Conservation (phyloP, 2,888 invertebrate genomes). For the Empis livida region DNA sequence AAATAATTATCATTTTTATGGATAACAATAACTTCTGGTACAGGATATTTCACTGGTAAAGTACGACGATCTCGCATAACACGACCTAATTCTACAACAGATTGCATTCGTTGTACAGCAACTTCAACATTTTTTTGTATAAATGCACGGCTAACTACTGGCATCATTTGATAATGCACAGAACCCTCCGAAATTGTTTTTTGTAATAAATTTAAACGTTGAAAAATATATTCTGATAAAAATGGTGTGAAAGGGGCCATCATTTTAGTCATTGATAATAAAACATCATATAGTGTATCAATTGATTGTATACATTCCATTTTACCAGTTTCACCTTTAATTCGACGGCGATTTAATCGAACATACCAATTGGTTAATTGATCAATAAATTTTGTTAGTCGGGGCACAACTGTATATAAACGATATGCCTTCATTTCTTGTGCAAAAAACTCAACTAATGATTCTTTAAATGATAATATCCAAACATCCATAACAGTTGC, state of each 20-base stretch:
- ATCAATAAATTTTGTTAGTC: slow-evolving; percentile 90
- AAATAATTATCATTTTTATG: slow-evolving; percentile 71
- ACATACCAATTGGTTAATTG: slow-evolving; percentile 99
- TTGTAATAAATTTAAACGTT: slow-evolving; percentile 58
- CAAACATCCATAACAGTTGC: slow-evolving; percentile 82
- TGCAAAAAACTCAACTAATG: slow-evolving; percentile 73
- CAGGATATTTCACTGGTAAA: slow-evolving; percentile 89
- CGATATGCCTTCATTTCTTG: slow-evolving; percentile 91
- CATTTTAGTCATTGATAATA: slow-evolving; percentile 77
- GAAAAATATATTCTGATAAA: slow-evolving; percentile 89
- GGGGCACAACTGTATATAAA: slow-evolving; percentile 88
- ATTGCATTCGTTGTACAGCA: slow-evolving; percentile 86
- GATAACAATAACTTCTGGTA: slow-evolving; percentile 91
- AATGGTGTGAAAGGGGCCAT: slow-evolving; percentile 99
- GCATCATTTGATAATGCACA: slow-evolving; percentile 86
- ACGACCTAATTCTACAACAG: slow-evolving; percentile 86
- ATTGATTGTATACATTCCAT: slow-evolving; percentile 74
- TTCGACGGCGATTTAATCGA: slow-evolving; percentile 84
- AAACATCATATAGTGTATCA: slow-evolving; percentile 75
- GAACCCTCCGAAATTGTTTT: slow-evolving; percentile 48
- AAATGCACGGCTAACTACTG: slow-evolving; percentile 52
- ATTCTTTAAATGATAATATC: slow-evolving; percentile 95
- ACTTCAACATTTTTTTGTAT: slow-evolving; percentile 79
- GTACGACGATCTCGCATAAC: slow-evolving; percentile 87
- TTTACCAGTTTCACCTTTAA: slow-evolving; percentile 80